Percentiles rank a stretch among this genome's conserved stretches.
Conservation (phyloP, 92 coral and sea anemone species). For the Phymanthus crucifer region DNA sequence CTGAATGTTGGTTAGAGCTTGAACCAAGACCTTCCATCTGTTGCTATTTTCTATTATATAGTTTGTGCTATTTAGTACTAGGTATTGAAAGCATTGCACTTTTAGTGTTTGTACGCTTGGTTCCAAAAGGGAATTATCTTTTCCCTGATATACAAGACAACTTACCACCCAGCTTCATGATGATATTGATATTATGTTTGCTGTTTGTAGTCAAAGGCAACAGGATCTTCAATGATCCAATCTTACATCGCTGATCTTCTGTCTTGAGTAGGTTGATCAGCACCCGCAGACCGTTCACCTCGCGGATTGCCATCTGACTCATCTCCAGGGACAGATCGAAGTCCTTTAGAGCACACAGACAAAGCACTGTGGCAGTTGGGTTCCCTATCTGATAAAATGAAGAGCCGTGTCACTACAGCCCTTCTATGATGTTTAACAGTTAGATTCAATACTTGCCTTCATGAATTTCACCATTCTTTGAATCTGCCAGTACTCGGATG, state of each 20-base stretch:
- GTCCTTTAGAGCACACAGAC: conserved; percentile 82
- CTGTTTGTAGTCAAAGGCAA: conserved; percentile 78
- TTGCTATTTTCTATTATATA: no score
- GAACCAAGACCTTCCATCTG: no score
- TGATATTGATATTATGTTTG: conserved; percentile 80
- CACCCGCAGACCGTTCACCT: conserved; percentile 73
- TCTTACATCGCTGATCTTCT: conserved; percentile 78
- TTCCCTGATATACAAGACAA: not conserved
- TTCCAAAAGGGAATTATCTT: no score
- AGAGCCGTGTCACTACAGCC: not conserved
- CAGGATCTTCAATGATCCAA: conserved; percentile 79
- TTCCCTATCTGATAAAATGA: conserved; percentile 71
- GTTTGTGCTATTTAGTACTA: no score
- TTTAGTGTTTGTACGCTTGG: no score
- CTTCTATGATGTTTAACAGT: no score
- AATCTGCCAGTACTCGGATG: conserved; percentile 96
- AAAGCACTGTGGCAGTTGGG: conserved; percentile 87
- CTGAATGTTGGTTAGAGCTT: no score
- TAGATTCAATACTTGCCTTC: conserved; percentile 50
- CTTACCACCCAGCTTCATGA: conserved; percentile 79
- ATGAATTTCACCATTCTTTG: conserved; percentile 82
- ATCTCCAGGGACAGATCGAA: conserved; percentile 85
- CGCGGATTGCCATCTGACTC: conserved; percentile 92
- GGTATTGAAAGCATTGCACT: no score
- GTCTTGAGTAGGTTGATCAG: conserved; percentile 84